Conservation (phyloP, 37 sponge, comb jelly and placozoan genomes). For the Dysidea cf. avara region DNA sequence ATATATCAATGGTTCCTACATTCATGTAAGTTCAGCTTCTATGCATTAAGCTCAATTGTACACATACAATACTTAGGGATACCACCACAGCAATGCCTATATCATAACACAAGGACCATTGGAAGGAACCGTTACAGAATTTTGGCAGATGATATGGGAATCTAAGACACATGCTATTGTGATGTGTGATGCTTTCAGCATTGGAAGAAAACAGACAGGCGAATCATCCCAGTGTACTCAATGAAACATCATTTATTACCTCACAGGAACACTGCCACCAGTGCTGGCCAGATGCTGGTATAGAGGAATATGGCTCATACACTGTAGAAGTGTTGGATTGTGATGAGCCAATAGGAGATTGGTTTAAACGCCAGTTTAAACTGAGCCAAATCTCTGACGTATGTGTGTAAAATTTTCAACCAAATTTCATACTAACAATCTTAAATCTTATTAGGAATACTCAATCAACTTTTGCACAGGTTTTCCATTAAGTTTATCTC, state of each 20-base stretch:
- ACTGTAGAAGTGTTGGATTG: slow-evolving; percentile 44
- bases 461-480: too few relatives aligned
- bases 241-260: too few relatives aligned
- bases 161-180: slow-evolving; percentile 63
- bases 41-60: too few relatives aligned
- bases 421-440: too few relatives aligned
- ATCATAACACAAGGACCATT: slow-evolving; percentile 73
- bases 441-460: too few relatives aligned
- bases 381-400: slow-evolving; percentile 57
- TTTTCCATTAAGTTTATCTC: too few relatives aligned
- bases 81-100: slow-evolving; percentile 65
- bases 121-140: slow-evolving; percentile 50
- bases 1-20: slow-evolving; percentile 68
- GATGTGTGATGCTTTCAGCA: slow-evolving; percentile 65
- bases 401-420: slow-evolving; percentile 13
- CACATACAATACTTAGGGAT: too few relatives aligned
- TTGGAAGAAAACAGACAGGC: slow-evolving; percentile 56
- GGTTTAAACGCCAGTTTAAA: slow-evolving; percentile 69
- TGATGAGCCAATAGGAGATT: slow-evolving; percentile 39
- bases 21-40: slow-evolving; percentile 71
- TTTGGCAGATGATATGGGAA: slow-evolving; percentile 79
- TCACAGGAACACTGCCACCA: slow-evolving; percentile 62
- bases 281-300: slow-evolving; percentile 74
- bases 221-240: too few relatives aligned
- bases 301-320: slow-evolving; percentile 48